Evolutionary conservation across 2,797 vertebrate species (phyloP).

Genomic region (Sebastes jordani): DNA sequence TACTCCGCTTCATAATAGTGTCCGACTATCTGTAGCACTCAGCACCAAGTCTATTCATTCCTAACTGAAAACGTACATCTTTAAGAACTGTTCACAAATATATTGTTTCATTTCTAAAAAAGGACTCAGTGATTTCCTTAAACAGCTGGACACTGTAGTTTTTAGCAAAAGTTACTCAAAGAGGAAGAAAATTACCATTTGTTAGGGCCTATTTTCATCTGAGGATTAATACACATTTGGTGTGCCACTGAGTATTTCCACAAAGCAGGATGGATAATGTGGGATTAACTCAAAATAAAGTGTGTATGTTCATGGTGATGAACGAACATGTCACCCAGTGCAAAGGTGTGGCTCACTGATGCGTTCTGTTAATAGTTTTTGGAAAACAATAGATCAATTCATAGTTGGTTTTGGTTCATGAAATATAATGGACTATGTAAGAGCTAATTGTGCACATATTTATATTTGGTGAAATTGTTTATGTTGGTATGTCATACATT

Average conservation of each 20-base stretch:
- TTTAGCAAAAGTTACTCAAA: not conserved
- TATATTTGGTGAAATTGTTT: too few relatives aligned
- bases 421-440: not conserved
- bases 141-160: not conserved
- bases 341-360: not conserved
- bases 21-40: not conserved
- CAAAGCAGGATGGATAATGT: not conserved
- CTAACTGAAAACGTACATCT: not conserved
- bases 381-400: not conserved
- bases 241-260: not conserved
- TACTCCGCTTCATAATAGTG: not conserved
- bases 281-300: not conserved
- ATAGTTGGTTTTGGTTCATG: not conserved
- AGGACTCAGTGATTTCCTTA: not conserved
- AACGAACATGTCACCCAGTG: not conserved
- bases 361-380: not conserved
- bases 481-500: too few relatives aligned
- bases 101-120: not conserved
- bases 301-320: not conserved
- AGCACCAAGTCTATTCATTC: not conserved
- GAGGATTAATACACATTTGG: not conserved
- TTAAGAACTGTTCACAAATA: not conserved
- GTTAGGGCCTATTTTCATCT: not conserved
- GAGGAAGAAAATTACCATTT: not conserved
- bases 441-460: too few relatives aligned